Evolutionary conservation across 2,888 invertebrate genomes (phyloP), one percentile per base, ranked within the genome.

Genomic region (Scaptomyza flava): DNA sequence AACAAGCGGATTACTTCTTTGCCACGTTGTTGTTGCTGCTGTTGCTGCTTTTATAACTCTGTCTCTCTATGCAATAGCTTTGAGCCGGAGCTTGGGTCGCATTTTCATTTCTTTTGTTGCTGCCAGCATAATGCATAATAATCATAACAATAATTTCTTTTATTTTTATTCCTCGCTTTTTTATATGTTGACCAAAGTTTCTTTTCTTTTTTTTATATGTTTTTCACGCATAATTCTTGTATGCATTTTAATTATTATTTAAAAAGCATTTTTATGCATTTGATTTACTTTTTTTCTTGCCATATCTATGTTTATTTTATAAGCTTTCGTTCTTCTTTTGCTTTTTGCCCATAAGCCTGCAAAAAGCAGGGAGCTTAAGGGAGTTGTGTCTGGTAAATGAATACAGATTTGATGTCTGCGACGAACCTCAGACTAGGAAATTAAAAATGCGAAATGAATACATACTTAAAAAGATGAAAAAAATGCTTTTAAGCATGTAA

Each of bases 1-100:
- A 84, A 85, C 85, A 83, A 83, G 85, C 81, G 82, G 83, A 85
- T 83, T 84, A 84, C 72, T 77, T 72, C 65, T 77, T 67, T 70
- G 68, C 66, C 72, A 72, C 63, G 54, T 70, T 69, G 58, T 70
- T 71, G 67, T 48, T 45, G 14, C 41, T 48, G 30, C 14, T 57
- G 30, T 30, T 68, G 47, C 14, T 45, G 60, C 60, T 69, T 62
- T 64, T 76, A 71, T 61, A 75, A 71, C 73, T 75, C 75, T 64
- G 68, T 67, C 71, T 74, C 67, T 74, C 69, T 72, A 70, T 67
- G 77, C 74, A 70, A 70, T 71, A 70, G 74, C 74, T 73, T 73
- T 70, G 74, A 74, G 73, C 59, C 70, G 74, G 56, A 59, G 73
- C 74, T 67, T 62, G 73, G 74, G 67, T 67, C 60, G 59, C 51